These are phyloP conservation scores for Galaxea fascicularis DNA, from an alignment of 92 coral and sea anemone genomes.

Conservation along the genomic window DNA sequence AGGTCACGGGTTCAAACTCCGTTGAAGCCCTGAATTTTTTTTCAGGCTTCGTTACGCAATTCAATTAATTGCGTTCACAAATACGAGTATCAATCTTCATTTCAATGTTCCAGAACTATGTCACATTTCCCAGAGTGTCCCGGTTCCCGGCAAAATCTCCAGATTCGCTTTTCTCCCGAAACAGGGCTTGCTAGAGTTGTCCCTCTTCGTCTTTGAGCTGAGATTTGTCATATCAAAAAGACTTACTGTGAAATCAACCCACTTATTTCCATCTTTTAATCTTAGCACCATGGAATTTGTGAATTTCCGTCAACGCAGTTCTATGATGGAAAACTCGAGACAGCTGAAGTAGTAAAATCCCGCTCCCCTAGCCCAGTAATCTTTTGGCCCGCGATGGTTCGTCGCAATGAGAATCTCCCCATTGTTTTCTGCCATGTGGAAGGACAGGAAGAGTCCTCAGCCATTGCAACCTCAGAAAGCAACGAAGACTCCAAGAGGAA, in stretches of 20 bases:
- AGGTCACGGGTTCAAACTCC: too few relatives aligned
- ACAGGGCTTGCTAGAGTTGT: too few relatives aligned
- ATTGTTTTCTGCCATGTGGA: conserved; percentile 82
- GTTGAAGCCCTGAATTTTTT: too few relatives aligned
- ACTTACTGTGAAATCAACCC: not conserved
- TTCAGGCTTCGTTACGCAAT: too few relatives aligned
- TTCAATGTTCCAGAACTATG: too few relatives aligned
- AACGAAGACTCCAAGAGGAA: conserved; percentile 83
- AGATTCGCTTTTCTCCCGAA: too few relatives aligned
- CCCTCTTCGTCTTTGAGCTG: too few relatives aligned
- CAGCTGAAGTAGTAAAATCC: conserved; percentile 56
- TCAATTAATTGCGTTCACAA: too few relatives aligned
- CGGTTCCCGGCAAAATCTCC: too few relatives aligned
- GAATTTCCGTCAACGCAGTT: conserved; percentile 76
- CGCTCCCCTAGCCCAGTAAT: conserved; percentile 63
- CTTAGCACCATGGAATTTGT: conserved; percentile 76
- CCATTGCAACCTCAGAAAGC: conserved; percentile 67
- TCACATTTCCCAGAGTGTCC: too few relatives aligned
- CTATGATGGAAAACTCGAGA: conserved; percentile 65
- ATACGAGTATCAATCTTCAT: too few relatives aligned
- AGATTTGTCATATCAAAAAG: too few relatives aligned
- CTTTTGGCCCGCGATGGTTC: conserved; percentile 74
- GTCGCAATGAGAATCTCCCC: conserved; percentile 51
- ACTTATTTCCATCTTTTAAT: not conserved
- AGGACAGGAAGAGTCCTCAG: conserved; percentile 71